Percentiles rank a stretch among this genome's conserved stretches.
phyloP scores from a whole-genome alignment of 2,888 invertebrate species.

The Tipula vernalis region DNA sequence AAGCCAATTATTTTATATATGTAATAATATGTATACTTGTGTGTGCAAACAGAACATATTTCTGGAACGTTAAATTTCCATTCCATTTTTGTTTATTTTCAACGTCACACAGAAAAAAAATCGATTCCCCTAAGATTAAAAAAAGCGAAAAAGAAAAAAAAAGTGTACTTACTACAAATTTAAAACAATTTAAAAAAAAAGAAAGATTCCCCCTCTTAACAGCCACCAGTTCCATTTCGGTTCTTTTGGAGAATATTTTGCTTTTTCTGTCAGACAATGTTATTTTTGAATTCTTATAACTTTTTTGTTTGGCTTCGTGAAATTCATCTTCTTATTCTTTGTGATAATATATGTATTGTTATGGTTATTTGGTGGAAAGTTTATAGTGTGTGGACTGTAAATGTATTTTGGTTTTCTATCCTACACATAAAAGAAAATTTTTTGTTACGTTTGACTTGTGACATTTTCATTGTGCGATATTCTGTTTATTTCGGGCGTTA shows the following conservation, averaged over 20 bases:
- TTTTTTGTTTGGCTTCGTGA: not conserved
- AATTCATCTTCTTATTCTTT: not conserved
- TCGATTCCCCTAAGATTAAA: not conserved
- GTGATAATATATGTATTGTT: not conserved
- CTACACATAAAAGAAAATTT: not conserved
- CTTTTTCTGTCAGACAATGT: slow-evolving; percentile 6
- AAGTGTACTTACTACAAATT: not conserved
- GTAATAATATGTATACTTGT: not conserved
- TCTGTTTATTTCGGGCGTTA: not conserved
- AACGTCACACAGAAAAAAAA: not conserved
- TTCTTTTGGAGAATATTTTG: not conserved
- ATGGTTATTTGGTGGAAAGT: not conserved
- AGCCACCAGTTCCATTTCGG: not conserved
- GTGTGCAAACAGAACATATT: not conserved
- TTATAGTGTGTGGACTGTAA: not conserved
- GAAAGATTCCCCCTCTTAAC: not conserved
- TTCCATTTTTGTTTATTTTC: not conserved
- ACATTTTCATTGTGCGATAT: slow-evolving; percentile 8
- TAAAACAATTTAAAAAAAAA: not conserved
- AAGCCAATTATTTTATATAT: not conserved
- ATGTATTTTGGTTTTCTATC: not conserved
- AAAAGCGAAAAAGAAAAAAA: not conserved
- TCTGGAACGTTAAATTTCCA: slow-evolving; percentile 4
- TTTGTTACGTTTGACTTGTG: slow-evolving; percentile 8
- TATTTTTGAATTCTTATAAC: not conserved